These are phyloP conservation scores for Oreotrochilus melanogaster DNA, from an alignment of 2,113 vertebrate species.

Conservation along the genomic window DNA sequence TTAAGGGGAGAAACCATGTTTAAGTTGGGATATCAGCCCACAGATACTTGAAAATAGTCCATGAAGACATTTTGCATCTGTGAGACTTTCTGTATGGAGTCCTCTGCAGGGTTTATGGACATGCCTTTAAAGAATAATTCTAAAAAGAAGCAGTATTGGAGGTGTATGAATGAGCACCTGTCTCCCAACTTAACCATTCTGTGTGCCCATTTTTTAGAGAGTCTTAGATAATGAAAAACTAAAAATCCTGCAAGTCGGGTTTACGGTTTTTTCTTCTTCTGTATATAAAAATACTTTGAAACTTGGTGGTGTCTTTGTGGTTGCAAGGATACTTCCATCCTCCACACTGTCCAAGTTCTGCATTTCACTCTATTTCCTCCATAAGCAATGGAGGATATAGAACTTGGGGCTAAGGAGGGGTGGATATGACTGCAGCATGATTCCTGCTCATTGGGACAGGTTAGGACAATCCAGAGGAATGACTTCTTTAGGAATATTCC, in stretches of 20 bases:
- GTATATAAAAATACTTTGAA: not conserved
- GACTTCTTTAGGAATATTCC: not conserved
- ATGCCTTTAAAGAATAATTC: not conserved
- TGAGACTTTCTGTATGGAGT: not conserved
- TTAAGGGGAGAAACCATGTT: not conserved
- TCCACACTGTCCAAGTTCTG: not conserved
- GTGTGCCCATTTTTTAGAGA: not conserved
- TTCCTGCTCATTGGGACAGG: not conserved
- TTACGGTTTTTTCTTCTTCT: not conserved
- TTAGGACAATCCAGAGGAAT: not conserved
- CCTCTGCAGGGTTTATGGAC: not conserved
- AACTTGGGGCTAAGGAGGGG: not conserved
- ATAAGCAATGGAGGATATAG: not conserved
- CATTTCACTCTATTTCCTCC: not conserved
- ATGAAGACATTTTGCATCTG: not conserved
- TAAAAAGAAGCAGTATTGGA: not conserved
- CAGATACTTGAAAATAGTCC: not conserved
- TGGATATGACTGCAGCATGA: not conserved
- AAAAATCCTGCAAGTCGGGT: not conserved
- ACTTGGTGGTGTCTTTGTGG: not conserved
- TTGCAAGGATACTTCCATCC: not conserved
- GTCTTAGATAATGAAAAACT: not conserved
- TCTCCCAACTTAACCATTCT: not conserved
- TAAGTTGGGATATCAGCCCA: not conserved
- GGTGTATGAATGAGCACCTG: not conserved